These are phyloP conservation scores for Macroglossus sobrinus DNA, from an alignment of 2,113 vertebrate genomes.

Conservation along the genomic window DNA sequence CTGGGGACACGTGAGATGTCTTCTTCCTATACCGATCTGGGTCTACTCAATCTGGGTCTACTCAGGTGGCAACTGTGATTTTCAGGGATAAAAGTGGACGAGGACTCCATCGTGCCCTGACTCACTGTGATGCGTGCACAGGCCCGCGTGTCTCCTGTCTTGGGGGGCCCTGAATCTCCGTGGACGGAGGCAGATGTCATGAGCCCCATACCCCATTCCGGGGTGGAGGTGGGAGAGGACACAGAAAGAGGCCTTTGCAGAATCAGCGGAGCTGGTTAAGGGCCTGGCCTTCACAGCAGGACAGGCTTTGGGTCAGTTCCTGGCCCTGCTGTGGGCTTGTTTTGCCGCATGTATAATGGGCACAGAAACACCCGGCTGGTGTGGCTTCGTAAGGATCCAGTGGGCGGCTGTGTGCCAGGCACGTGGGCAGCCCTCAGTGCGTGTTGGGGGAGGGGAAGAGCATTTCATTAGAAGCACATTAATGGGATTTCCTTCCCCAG, in stretches of 20 bases:
- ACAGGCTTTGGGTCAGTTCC: neutral
- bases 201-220: neutral
- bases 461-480: fast-evolving
- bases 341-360: neutral
- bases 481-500: neutral
- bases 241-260: neutral
- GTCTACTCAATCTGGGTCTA: neutral
- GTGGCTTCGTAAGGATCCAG: neutral
- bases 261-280: fast-evolving
- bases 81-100: neutral
- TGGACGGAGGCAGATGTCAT: neutral
- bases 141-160: fast-evolving
- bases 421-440: fast-evolving
- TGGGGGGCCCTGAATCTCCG: neutral
- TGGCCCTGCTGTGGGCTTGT: fast-evolving
- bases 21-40: neutral
- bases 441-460: neutral
- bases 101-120: fast-evolving
- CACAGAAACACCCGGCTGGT: fast-evolving
- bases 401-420: fast-evolving
- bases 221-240: neutral
- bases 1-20: neutral
- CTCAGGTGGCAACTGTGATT: neutral
- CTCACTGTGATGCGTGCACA: neutral
- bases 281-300: neutral